Evolutionary conservation across 2,888 invertebrate genomes (phyloP).

Genomic region (Tiphia femorata): DNA sequence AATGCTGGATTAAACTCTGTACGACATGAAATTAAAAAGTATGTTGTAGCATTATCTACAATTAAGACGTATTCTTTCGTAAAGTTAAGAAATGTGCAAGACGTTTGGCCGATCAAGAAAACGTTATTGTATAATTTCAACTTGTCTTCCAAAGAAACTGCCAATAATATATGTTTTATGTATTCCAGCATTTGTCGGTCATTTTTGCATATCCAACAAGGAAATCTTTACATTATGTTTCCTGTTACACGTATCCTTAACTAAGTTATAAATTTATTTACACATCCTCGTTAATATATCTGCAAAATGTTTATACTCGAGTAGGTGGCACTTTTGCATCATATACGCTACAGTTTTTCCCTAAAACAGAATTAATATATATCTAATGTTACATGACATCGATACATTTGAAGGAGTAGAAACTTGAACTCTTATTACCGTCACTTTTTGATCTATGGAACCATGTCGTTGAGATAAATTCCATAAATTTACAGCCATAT

Average conservation of each 20-base stretch:
- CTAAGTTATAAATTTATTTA: constrained; percentile 33
- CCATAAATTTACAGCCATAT: constrained; percentile 86
- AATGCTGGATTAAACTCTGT: no score
- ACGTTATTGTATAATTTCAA: constrained; percentile 22
- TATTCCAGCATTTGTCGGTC: background rate
- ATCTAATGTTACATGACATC: background rate
- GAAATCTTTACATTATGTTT: background rate
- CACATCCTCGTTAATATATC: constrained; percentile 57
- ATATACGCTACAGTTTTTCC: constrained; percentile 60
- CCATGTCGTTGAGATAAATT: constrained; percentile 79
- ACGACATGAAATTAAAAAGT: no score
- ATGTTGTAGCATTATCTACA: no score
- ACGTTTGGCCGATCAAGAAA: background rate
- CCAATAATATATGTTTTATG: constrained; percentile 19
- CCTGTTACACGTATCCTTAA: no score
- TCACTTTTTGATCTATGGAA: constrained; percentile 71
- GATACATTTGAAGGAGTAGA: background rate
- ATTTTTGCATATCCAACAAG: background rate
- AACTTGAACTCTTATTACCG: constrained; percentile 61
- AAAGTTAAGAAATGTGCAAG: constrained; percentile 1
- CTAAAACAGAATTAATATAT: constrained; percentile 43
- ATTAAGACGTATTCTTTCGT: no score
- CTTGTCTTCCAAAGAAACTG: constrained; percentile 20
- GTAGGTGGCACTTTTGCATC: constrained; percentile 52
- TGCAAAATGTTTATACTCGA: constrained; percentile 54